A percentile compares a stretch with the other conserved stretches of the same genome.
phyloP scores from a whole-genome alignment of 2,113 vertebrate genomes.

The Paramormyrops kingsleyae region DNA sequence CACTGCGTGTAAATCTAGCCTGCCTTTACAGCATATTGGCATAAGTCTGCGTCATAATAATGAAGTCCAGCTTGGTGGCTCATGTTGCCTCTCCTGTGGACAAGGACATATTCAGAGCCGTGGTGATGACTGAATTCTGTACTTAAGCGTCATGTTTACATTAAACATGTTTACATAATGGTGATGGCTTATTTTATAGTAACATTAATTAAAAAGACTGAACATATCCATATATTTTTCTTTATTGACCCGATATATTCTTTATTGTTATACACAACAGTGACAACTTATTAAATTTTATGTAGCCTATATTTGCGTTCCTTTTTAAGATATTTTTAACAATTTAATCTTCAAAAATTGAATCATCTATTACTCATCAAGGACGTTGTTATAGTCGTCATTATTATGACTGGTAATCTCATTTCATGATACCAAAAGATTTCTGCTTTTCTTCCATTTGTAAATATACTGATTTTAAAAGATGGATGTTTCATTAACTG shows the following conservation, averaged over 20 bases:
- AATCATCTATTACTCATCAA: background rate
- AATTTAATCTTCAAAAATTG: background rate
- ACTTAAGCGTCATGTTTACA: background rate
- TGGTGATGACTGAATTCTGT: background rate
- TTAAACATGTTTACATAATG: background rate
- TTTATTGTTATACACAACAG: background rate
- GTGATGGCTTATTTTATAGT: background rate
- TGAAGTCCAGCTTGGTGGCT: background rate
- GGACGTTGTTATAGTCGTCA: background rate
- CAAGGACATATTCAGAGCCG: background rate
- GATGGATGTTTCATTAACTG: background rate
- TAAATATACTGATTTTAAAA: background rate
- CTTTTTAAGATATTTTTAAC: background rate
- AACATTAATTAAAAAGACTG: background rate
- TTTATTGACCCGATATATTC: background rate
- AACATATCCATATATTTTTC: background rate
- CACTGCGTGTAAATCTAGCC: slow-evolving; percentile 42
- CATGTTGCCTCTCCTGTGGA: background rate
- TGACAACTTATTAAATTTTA: background rate
- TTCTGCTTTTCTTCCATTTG: background rate
- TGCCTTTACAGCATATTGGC: background rate
- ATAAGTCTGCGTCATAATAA: background rate
- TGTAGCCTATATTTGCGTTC: background rate
- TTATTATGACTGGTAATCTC: background rate
- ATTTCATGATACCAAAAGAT: background rate